Evolutionary conservation across 1,140 invertebrate species (phyloP).

Genomic region (Trachelipus rathkii): DNA sequence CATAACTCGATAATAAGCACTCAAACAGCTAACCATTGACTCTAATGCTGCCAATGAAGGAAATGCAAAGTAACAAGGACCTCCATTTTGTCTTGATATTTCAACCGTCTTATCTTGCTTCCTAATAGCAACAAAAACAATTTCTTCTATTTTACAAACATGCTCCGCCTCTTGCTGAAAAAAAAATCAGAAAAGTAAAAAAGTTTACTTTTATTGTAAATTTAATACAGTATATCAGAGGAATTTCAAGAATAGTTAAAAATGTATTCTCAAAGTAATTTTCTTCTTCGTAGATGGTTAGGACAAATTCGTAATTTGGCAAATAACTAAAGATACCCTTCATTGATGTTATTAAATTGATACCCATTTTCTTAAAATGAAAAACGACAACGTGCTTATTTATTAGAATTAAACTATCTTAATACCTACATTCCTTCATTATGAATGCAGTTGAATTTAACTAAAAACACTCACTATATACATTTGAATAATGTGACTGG

Average conservation of each 20-base stretch:
- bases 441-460: too few species aligned
- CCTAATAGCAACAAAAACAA: slow-evolving; percentile 70
- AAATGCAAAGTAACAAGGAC: slow-evolving; percentile 71
- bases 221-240: neutral
- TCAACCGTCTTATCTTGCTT: slow-evolving; percentile 63
- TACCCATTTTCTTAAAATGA: too few species aligned
- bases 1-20: slow-evolving; percentile 82
- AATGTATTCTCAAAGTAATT: neutral
- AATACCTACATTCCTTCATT: too few species aligned
- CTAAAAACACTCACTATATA: too few species aligned
- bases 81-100: slow-evolving; percentile 70
- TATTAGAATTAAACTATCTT: too few species aligned
- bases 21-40: slow-evolving; percentile 76
- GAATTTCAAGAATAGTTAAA: neutral
- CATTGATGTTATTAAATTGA: too few species aligned
- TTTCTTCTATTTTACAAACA: slow-evolving; percentile 73
- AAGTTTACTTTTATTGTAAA: neutral
- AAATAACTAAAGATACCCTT: too few species aligned
- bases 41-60: slow-evolving; percentile 57
- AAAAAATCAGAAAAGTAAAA: neutral
- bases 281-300: too few species aligned
- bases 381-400: too few species aligned
- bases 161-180: slow-evolving; percentile 46
- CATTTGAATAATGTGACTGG: too few species aligned
- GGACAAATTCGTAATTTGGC: too few species aligned